Percentiles rank a stretch among this genome's conserved stretches.
phyloP scores from a whole-genome alignment of 2,113 vertebrate genomes.

The Maccullochella peelii region DNA sequence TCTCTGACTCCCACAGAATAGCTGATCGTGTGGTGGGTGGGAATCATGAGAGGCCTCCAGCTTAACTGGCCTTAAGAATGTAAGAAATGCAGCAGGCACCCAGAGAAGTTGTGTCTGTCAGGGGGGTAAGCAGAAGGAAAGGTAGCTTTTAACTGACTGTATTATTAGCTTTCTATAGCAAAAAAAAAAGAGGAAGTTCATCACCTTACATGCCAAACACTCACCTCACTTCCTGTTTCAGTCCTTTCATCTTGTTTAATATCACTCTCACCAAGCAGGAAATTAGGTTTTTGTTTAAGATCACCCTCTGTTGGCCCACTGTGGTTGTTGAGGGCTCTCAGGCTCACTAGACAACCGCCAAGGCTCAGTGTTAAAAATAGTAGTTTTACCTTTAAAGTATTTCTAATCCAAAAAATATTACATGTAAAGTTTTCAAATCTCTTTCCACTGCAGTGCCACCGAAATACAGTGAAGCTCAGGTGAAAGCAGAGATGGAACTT shows the following conservation, averaged over 20 bases:
- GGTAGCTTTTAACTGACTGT: conserved; percentile 16
- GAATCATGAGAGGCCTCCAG: conserved; percentile 8
- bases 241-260: conserved; percentile 65
- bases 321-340: conserved; percentile 9
- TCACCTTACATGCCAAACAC: conserved; percentile 54
- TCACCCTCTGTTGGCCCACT: conserved; percentile 17
- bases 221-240: conserved; percentile 66
- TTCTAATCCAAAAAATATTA: background rate
- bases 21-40: conserved; percentile 54
- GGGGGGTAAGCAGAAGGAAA: conserved; percentile 7
- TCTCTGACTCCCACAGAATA: conserved; percentile 47
- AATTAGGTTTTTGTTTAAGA: conserved; percentile 66
- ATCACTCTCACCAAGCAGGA: conserved; percentile 60
- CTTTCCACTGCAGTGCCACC: background rate
- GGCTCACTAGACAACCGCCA: conserved; percentile 38
- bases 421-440: background rate
- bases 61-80: conserved; percentile 46
- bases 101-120: conserved; percentile 30
- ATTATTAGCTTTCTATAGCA: conserved; percentile 10
- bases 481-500: background rate
- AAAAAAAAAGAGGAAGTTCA: conserved; percentile 49
- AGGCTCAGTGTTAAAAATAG: conserved; percentile 20
- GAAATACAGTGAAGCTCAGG: background rate
- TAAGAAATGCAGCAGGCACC: conserved; percentile 47
- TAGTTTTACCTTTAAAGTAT: background rate